Percentiles rank a stretch among this genome's conserved stretches.
phyloP scores from a whole-genome alignment of 2,797 vertebrate species.

The Alcedo quadribrachys region DNA sequence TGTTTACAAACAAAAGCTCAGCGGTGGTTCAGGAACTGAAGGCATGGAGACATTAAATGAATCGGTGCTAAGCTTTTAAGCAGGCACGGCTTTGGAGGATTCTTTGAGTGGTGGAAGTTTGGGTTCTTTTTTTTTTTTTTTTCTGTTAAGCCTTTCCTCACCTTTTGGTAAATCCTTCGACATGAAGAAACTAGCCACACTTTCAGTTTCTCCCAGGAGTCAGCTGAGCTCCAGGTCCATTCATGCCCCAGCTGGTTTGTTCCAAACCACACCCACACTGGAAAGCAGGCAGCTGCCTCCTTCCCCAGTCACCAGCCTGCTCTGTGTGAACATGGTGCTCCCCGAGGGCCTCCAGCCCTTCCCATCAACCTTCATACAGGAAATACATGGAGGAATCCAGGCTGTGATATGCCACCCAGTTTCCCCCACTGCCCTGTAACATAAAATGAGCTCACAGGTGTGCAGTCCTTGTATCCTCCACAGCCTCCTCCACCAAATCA shows the following conservation, averaged over 20 bases:
- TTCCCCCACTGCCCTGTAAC: accelerated
- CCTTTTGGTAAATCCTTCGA: background rate
- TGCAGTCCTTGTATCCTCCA: accelerated
- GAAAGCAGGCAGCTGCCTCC: no score
- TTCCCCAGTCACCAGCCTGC: background rate
- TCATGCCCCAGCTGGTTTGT: accelerated
- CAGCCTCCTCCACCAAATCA: accelerated
- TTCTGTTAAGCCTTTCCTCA: background rate
- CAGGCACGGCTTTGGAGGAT: background rate
- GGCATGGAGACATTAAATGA: background rate
- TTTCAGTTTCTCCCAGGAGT: background rate
- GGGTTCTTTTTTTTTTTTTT: background rate
- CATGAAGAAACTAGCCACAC: accelerated
- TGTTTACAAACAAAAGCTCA: background rate
- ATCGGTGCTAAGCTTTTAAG: accelerated
- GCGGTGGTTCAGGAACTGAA: background rate
- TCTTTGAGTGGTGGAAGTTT: background rate
- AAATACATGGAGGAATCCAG: background rate
- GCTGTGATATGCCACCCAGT: background rate
- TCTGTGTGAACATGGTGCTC: background rate
- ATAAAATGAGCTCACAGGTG: accelerated
- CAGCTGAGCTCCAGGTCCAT: background rate
- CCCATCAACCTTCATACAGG: background rate
- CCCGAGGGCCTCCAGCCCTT: background rate
- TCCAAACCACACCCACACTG: accelerated